Evolutionary conservation across 2,888 invertebrate species (phyloP).

Genomic region (Drosophila mercatorum): DNA sequence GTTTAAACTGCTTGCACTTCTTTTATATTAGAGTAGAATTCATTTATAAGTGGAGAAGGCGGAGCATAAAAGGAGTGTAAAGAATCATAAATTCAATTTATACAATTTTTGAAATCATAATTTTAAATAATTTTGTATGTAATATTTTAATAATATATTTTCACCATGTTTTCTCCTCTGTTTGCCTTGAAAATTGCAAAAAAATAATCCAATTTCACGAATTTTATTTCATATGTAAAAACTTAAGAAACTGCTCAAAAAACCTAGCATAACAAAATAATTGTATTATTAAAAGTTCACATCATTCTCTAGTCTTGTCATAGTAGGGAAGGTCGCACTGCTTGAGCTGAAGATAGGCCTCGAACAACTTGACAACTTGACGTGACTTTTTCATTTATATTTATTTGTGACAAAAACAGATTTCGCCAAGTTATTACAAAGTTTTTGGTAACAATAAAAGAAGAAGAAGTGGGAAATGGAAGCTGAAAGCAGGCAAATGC

Average conservation of each 20-base stretch:
- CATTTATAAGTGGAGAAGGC: too few relatives aligned
- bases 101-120: too few relatives aligned
- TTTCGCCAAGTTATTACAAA: conserved; percentile 45
- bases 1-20: not conserved
- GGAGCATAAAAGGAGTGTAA: too few relatives aligned
- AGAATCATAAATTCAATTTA: too few relatives aligned
- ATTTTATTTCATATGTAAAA: not conserved
- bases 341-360: conserved; percentile 27
- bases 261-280: conserved; percentile 5
- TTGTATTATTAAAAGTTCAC: conserved; percentile 5
- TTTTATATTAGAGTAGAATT: not conserved
- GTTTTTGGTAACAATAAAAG: conserved; percentile 8
- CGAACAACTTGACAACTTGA: conserved; percentile 11
- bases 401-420: conserved; percentile 22
- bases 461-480: not conserved
- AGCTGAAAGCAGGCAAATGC: conserved; percentile 3
- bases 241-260: not conserved
- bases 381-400: conserved; percentile 19
- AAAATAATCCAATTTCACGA: not conserved
- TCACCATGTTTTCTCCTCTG: too few relatives aligned
- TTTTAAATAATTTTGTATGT: too few relatives aligned
- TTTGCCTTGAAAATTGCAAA: not conserved
- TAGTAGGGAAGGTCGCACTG: too few relatives aligned
- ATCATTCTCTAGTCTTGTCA: not conserved
- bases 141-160: not conserved